Evolutionary conservation across 2,888 invertebrate genomes (phyloP).

Genomic region (Athalia circularis): DNA sequence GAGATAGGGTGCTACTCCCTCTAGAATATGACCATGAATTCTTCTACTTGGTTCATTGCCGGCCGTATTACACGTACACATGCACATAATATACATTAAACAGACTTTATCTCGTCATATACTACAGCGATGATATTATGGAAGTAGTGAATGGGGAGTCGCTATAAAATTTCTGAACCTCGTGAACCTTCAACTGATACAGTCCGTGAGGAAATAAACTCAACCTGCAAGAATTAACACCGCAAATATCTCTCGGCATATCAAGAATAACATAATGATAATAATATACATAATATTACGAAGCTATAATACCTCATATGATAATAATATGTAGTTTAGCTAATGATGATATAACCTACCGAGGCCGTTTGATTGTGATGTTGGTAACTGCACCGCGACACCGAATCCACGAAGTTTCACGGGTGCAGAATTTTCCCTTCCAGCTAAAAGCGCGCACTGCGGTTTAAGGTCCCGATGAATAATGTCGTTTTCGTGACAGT

Average conservation of each 20-base stretch:
- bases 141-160: background rate
- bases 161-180: background rate
- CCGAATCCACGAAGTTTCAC: conserved; percentile 98
- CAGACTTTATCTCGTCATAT: background rate
- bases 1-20: conserved; percentile 15
- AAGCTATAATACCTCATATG: background rate
- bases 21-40: background rate
- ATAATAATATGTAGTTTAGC: conserved; percentile 5
- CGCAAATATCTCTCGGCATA: conserved; percentile 17
- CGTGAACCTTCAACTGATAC: background rate
- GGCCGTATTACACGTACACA: too few species aligned
- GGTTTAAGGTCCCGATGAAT: conserved; percentile 98
- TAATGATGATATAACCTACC: conserved; percentile 71
- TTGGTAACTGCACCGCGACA: conserved; percentile 94
- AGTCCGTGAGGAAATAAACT: background rate
- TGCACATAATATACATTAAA: background rate
- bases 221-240: conserved; percentile 7
- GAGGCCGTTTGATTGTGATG: conserved; percentile 82
- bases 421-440: conserved; percentile 98
- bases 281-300: background rate
- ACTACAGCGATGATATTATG: background rate
- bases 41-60: background rate
- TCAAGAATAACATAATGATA: conserved; percentile 1
- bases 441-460: conserved; percentile 96
- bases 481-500: conserved; percentile 98